Percentiles rank a stretch among this genome's conserved stretches.
Evolutionary conservation across 2,797 vertebrate genomes (phyloP).

Genomic region (Myripristis murdjan): DNA sequence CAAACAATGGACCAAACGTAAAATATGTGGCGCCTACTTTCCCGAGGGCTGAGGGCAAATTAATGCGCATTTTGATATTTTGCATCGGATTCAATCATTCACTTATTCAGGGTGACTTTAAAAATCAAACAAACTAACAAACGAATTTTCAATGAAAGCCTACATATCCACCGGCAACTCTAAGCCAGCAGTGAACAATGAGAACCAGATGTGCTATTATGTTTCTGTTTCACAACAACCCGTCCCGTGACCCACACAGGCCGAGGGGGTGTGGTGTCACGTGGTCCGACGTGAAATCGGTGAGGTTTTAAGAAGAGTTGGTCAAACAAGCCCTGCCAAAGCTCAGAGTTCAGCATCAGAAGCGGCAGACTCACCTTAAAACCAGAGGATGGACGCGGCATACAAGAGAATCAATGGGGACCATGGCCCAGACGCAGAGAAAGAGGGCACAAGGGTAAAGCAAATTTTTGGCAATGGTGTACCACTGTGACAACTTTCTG

Average conservation of each 20-base stretch:
- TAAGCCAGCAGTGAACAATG: slow-evolving; percentile 41
- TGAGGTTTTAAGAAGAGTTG: slow-evolving; percentile 48
- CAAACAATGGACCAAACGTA: too few relatives aligned
- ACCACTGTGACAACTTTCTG: background rate
- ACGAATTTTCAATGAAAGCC: background rate
- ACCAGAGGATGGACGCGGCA: slow-evolving; percentile 81
- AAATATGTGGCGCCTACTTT: too few relatives aligned
- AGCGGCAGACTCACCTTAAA: slow-evolving; percentile 41
- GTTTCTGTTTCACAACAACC: slow-evolving; percentile 59
- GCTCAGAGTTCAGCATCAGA: slow-evolving; percentile 28
- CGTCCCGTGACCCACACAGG: slow-evolving; percentile 65
- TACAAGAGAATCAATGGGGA: slow-evolving; percentile 75
- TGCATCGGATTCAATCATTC: too few relatives aligned
- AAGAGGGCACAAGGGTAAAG: slow-evolving; percentile 66
- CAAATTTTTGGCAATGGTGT: background rate
- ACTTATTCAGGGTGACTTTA: too few relatives aligned
- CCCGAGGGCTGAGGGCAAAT: too few relatives aligned
- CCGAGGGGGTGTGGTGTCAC: slow-evolving; percentile 75
- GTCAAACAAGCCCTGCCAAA: slow-evolving; percentile 31
- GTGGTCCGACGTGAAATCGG: slow-evolving; percentile 62
- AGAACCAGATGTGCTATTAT: slow-evolving; percentile 73
- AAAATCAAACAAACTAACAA: too few relatives aligned
- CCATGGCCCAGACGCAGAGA: slow-evolving; percentile 23
- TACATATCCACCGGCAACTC: background rate
- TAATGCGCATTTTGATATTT: too few relatives aligned